phyloP scores from a whole-genome alignment of 2,888 invertebrate species.

The Hirtodrosophila duncani region DNA sequence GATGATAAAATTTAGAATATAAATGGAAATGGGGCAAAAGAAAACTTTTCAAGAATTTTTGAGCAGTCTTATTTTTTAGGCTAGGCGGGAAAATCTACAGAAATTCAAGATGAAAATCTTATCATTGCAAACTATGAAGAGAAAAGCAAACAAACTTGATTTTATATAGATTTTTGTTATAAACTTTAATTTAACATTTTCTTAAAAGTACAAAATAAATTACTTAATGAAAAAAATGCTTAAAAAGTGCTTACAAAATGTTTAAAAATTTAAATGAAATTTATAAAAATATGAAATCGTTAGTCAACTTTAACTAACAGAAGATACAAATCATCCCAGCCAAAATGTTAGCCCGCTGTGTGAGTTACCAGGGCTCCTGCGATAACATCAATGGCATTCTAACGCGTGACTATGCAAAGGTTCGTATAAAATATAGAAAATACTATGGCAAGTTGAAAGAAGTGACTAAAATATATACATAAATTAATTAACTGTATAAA shows the following conservation, averaged over 20 bases:
- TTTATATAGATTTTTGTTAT: too few species aligned
- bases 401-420: constrained; percentile 85
- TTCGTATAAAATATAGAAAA: constrained; percentile 66
- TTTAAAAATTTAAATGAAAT: constrained; percentile 5
- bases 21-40: neutral
- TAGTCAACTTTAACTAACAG: neutral
- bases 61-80: too few species aligned
- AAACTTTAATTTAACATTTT: neutral
- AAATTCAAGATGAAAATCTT: too few species aligned
- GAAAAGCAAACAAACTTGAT: too few species aligned
- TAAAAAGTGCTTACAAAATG: constrained; percentile 6
- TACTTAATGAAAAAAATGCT: neutral
- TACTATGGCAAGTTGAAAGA: constrained; percentile 11
- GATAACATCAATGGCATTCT: constrained; percentile 82
- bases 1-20: neutral
- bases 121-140: too few species aligned
- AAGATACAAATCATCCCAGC: neutral
- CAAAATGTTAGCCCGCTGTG: constrained; percentile 77
- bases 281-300: neutral
- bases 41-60: too few species aligned
- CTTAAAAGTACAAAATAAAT: too few species aligned
- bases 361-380: constrained; percentile 84
- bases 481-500: neutral
- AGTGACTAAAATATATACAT: constrained; percentile 9
- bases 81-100: too few species aligned